Evolutionary conservation across 2,888 invertebrate species (phyloP).

Genomic region (Noctua janthe): DNA sequence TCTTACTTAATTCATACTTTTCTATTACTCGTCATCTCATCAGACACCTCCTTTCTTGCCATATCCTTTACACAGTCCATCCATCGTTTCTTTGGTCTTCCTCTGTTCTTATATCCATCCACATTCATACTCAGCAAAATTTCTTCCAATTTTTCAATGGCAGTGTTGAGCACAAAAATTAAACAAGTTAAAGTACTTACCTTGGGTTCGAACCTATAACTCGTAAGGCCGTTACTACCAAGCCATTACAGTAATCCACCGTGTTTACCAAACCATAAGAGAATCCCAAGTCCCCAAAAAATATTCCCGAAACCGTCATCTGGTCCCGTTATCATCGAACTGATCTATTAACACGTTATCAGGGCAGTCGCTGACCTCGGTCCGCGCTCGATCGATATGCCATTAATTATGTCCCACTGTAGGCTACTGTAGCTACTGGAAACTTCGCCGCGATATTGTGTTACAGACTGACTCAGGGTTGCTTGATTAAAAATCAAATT

Average conservation of each 20-base stretch:
- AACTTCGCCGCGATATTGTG: conserved; percentile 40
- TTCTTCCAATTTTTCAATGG: background rate
- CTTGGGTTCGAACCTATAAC: no score
- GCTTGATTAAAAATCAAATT: background rate
- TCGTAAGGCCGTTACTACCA: no score
- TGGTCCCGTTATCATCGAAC: conserved; percentile 48
- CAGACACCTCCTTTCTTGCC: no score
- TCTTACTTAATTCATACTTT: no score
- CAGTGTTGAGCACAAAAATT: no score
- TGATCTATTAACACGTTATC: conserved; percentile 58
- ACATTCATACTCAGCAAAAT: background rate
- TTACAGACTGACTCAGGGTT: conserved; percentile 30
- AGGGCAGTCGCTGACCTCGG: conserved; percentile 62
- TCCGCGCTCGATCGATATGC: conserved; percentile 62
- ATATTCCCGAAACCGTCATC: conserved; percentile 30
- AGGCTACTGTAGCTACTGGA: conserved; percentile 57
- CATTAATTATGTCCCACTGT: conserved; percentile 60
- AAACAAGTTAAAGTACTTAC: no score
- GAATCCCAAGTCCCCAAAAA: conserved; percentile 12
- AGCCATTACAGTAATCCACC: background rate
- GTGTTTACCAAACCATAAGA: background rate
- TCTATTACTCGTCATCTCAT: no score
- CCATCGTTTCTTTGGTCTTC: no score
- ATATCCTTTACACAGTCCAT: no score
- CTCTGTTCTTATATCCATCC: no score